phyloP scores from a whole-genome alignment of 2,888 invertebrate genomes.

The Synergus laeviventris region DNA sequence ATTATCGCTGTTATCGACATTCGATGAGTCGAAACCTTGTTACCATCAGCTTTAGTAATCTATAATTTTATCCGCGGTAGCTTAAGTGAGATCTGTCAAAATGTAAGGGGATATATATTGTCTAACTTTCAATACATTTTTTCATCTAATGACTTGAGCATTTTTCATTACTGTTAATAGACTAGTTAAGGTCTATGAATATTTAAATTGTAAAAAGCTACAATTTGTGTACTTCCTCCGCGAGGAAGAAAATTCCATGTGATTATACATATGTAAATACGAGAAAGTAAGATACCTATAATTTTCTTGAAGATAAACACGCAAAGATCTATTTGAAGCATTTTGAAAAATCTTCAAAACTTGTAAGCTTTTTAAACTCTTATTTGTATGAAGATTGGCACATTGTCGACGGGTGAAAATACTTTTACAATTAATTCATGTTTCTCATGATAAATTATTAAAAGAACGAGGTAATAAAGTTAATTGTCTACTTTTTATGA shows the following conservation, averaged over 20 bases:
- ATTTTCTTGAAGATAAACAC: constrained; percentile 12
- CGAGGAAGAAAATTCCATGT: constrained; percentile 17
- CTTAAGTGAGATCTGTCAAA: neutral
- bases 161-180: neutral
- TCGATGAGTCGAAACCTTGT: neutral
- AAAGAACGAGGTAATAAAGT: too few relatives aligned
- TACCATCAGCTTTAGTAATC: neutral
- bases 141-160: neutral
- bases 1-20: constrained; percentile 4
- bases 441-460: too few relatives aligned
- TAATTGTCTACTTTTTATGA: too few relatives aligned
- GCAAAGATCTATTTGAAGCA: constrained; percentile 12
- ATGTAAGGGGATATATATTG: too few relatives aligned
- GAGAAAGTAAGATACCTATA: constrained; percentile 17
- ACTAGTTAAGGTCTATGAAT: neutral
- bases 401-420: too few relatives aligned
- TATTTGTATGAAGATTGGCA: too few relatives aligned
- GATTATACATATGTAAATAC: constrained; percentile 21
- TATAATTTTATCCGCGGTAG: neutral
- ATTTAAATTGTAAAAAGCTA: constrained; percentile 21
- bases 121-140: neutral
- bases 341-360: neutral
- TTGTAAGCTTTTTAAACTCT: neutral
- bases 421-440: too few relatives aligned
- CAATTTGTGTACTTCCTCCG: constrained; percentile 17